Percentiles rank a stretch among this genome's conserved stretches.
phyloP scores from a whole-genome alignment of 2,797 vertebrate species.

The Intellagama lesueurii region DNA sequence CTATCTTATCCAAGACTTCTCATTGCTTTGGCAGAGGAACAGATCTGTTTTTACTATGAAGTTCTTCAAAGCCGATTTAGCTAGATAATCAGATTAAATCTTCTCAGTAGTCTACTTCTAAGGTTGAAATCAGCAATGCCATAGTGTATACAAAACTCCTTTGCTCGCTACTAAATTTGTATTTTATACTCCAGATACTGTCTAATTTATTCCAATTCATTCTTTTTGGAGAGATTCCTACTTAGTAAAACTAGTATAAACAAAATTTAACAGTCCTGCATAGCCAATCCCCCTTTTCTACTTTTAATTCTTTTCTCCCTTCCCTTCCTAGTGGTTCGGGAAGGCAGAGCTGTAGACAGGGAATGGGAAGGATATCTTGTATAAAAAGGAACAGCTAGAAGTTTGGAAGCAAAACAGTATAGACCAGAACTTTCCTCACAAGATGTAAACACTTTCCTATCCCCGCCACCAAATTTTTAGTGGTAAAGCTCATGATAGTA shows the following conservation, averaged over 20 bases:
- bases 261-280: background rate
- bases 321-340: background rate
- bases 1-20: background rate
- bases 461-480: too few species aligned
- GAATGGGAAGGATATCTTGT: too few species aligned
- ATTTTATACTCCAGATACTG: background rate
- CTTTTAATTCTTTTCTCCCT: background rate
- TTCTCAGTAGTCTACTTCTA: background rate
- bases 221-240: background rate
- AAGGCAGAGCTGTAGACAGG: too few species aligned
- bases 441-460: too few species aligned
- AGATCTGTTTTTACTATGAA: background rate
- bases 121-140: background rate
- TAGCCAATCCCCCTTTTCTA: background rate
- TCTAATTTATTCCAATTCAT: background rate
- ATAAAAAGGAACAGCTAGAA: too few species aligned
- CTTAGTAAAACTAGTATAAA: background rate
- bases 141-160: background rate
- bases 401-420: too few species aligned
- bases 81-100: background rate
- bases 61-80: background rate
- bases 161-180: background rate
- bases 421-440: too few species aligned
- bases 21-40: background rate
- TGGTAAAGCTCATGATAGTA: background rate